Conservation (phyloP, 2,888 invertebrate genomes). For the Microplitis deprimator region DNA sequence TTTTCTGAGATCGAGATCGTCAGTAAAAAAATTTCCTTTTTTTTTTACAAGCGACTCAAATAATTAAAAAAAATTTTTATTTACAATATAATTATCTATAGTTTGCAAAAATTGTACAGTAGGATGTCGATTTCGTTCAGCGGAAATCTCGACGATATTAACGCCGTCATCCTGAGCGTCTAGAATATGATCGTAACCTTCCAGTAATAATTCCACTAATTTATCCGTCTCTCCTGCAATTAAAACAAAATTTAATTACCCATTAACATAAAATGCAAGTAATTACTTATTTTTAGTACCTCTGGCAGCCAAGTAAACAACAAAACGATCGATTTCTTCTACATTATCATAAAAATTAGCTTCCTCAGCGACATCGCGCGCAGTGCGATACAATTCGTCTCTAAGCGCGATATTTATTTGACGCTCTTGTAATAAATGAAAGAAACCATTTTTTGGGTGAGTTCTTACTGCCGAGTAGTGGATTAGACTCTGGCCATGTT, state of each 20-base stretch:
- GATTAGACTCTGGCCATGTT: constrained; percentile 90
- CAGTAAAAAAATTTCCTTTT: too few species aligned
- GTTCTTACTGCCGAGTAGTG: constrained; percentile 90
- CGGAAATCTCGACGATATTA: constrained; percentile 80
- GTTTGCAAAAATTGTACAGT: constrained; percentile 81
- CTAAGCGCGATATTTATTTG: constrained; percentile 86
- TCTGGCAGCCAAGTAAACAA: constrained; percentile 83
- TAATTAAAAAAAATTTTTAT: constrained; percentile 29
- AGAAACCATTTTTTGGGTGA: constrained; percentile 85
- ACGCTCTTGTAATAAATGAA: constrained; percentile 85
- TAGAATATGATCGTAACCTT: constrained; percentile 90
- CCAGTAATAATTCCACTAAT: constrained; percentile 80
- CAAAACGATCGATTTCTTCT: constrained; percentile 85
- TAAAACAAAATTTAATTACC: neutral
- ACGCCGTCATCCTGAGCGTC: constrained; percentile 83
- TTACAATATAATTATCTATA: constrained; percentile 83
- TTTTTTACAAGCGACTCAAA: neutral
- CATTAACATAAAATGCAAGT: constrained; percentile 11
- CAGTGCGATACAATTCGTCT: constrained; percentile 90
- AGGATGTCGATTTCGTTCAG: constrained; percentile 78
- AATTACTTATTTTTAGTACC: constrained; percentile 72
- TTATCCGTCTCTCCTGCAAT: constrained; percentile 77
- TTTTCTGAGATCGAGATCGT: too few species aligned
- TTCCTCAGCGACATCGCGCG: constrained; percentile 87
- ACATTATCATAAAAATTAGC: constrained; percentile 86